Evolutionary conservation across 2,797 vertebrate species (phyloP).

Genomic region (Peromyscus nudipes): DNA sequence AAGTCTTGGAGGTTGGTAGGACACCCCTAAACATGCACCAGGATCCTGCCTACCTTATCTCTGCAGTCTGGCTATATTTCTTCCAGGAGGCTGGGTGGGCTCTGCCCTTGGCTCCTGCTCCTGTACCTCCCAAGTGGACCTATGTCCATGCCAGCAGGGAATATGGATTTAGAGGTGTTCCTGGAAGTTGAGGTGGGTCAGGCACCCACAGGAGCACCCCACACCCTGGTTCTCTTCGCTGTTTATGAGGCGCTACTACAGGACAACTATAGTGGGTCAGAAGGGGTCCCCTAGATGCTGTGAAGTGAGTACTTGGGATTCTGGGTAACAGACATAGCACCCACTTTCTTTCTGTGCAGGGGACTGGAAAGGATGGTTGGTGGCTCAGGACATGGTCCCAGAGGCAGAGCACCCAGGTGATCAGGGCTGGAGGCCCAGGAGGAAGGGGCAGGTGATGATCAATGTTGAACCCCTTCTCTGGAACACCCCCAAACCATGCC

Average conservation of each 20-base stretch:
- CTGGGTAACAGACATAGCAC: not conserved
- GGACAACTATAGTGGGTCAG: fast-evolving
- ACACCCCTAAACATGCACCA: too few relatives aligned
- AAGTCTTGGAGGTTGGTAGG: too few relatives aligned
- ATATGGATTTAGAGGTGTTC: not conserved
- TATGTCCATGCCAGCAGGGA: not conserved
- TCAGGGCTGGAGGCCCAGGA: not conserved
- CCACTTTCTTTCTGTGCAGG: not conserved
- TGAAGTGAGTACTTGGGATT: not conserved
- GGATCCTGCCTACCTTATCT: fast-evolving
- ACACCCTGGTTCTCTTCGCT: not conserved
- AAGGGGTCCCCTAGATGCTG: too few relatives aligned
- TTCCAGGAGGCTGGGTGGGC: not conserved
- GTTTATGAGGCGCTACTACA: too few relatives aligned
- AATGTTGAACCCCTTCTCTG: not conserved
- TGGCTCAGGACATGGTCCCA: not conserved
- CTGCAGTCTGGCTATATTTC: not conserved
- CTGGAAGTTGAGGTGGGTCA: not conserved
- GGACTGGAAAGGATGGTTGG: not conserved
- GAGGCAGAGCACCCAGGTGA: not conserved
- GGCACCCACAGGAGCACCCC: not conserved
- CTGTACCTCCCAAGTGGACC: too few relatives aligned
- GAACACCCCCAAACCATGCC: not conserved
- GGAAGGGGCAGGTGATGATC: slow-evolving; percentile 23
- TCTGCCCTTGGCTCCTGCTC: not conserved